Evolutionary conservation across 1,140 invertebrate species (phyloP), one percentile per base, ranked within the genome.

Genomic region (Theocolax elegans): DNA sequence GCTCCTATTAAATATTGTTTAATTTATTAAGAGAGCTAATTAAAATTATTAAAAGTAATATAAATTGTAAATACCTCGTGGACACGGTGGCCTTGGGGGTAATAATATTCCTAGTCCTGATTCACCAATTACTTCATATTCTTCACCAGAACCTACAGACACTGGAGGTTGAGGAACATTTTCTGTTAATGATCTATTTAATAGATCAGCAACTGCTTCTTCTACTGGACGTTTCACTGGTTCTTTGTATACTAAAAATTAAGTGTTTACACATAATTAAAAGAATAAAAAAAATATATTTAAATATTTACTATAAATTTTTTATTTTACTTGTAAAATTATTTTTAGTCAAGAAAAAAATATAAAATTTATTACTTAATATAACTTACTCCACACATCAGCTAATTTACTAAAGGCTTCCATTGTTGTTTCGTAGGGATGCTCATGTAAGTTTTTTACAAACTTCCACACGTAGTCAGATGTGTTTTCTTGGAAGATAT

Each of bases 361-460:
- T 48, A 48, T n/a, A 21, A 9, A 21, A 21, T 21, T 48, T 17
- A 4, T 17, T 2, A n/a, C n/a, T n/a, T 12, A 9, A 19, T 60
- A 25, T 25, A 53, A 80, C 83, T 77, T 73, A 85, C 84, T 71
- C 76, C 79, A 82, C 74, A 90, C 89, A 85, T 94, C 93, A 27
- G 92, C 92, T 23, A 96, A 85, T 87, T 95, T 95, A 25, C 93
- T 92, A 84, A 95, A 95, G 8, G 93, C 91, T 79, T 92, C 91
- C 80, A 95, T 76, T 9, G 93, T 93, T 2, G 93, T 92, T 81
- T 92, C 92, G 80, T 93, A 93, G 0, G 94, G 93, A 80, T 92
- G 88, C 76, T 92, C 85, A 25, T 90, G 91, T 31, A 93, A 87
- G 81, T 92, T 92, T 27, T 88, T 89, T 8, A 93, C 87, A 75